Evolutionary conservation across 2,888 invertebrate genomes (phyloP).

Genomic region (Germaria angustata): DNA sequence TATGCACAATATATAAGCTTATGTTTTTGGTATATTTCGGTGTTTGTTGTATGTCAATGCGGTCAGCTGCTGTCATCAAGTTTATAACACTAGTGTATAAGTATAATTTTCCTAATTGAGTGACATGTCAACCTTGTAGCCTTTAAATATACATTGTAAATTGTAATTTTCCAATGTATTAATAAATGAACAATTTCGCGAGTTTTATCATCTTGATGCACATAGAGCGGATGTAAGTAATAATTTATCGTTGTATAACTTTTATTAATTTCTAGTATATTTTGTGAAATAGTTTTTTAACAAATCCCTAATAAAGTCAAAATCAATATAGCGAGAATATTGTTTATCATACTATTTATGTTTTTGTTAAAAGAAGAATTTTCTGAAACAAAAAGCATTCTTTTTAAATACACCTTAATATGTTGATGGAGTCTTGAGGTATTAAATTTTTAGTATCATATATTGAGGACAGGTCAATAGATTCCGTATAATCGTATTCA

Average conservation of each 20-base stretch:
- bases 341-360: too few relatives aligned
- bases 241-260: not conserved
- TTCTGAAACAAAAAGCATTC: too few relatives aligned
- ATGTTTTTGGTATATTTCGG: slow-evolving; percentile 44
- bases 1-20: not conserved
- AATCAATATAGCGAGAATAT: too few relatives aligned
- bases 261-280: not conserved
- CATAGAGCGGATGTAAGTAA: not conserved
- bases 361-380: too few relatives aligned
- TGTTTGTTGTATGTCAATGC: slow-evolving; percentile 63
- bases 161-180: slow-evolving; percentile 41
- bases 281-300: slow-evolving; percentile 17
- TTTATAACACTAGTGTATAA: slow-evolving; percentile 56
- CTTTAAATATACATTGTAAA: slow-evolving; percentile 41
- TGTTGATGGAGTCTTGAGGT: too few relatives aligned
- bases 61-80: slow-evolving; percentile 64
- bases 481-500: too few relatives aligned
- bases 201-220: not conserved
- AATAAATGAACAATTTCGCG: slow-evolving; percentile 35
- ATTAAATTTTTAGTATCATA: too few relatives aligned
- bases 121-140: slow-evolving; percentile 65
- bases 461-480: too few relatives aligned
- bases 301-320: too few relatives aligned
- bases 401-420: too few relatives aligned
- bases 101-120: slow-evolving; percentile 64